Evolutionary conservation across 2,888 invertebrate genomes (phyloP).

Genomic region (Polyploca ridens): DNA sequence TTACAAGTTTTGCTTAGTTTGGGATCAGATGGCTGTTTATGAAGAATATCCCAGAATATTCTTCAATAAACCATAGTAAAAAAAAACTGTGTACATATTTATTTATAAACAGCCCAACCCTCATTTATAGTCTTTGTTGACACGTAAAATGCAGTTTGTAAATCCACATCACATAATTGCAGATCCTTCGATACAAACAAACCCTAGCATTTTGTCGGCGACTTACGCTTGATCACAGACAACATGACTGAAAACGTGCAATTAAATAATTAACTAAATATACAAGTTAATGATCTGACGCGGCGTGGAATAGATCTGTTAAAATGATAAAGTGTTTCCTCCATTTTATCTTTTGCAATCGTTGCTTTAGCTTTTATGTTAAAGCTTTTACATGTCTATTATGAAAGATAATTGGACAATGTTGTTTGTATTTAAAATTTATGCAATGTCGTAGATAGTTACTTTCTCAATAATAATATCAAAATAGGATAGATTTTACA

Average conservation of each 20-base stretch:
- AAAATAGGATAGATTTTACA: no score
- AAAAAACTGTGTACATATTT: no score
- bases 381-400: slow-evolving; percentile 1
- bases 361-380: slow-evolving; percentile 2
- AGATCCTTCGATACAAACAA: not conserved
- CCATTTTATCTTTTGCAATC: slow-evolving; percentile 11
- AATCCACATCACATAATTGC: not conserved
- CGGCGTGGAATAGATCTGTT: slow-evolving; percentile 15
- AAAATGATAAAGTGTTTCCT: slow-evolving; percentile 6
- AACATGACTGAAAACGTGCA: slow-evolving; percentile 5
- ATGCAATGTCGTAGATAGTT: no score
- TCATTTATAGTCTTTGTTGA: no score
- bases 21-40: no score
- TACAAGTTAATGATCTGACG: slow-evolving; percentile 12
- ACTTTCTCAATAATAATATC: no score
- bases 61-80: no score
- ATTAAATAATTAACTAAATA: slow-evolving; percentile 13
- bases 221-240: not conserved
- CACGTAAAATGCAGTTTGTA: not conserved
- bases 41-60: no score
- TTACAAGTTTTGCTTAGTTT: no score
- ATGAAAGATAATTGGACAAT: not conserved
- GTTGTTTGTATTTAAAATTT: not conserved
- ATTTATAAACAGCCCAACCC: no score
- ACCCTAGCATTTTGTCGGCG: not conserved